These are phyloP conservation scores for Cyanoderma ruficeps DNA, from an alignment of 2,113 vertebrate species.

Conservation along the genomic window DNA sequence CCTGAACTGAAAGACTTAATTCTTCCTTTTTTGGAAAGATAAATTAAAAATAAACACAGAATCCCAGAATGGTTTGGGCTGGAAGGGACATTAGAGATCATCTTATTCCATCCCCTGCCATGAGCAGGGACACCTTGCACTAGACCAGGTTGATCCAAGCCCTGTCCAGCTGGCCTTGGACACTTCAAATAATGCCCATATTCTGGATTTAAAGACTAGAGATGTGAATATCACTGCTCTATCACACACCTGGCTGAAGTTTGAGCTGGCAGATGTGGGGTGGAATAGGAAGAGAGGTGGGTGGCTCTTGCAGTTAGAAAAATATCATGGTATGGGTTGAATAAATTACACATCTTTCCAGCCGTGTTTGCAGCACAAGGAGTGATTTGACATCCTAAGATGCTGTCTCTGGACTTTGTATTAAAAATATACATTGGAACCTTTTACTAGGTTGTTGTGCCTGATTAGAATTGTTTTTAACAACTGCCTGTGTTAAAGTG, in stretches of 20 bases:
- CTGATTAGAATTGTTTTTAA: neutral
- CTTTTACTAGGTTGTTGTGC: neutral
- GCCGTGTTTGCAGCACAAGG: neutral
- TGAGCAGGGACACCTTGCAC: neutral
- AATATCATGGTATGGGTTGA: neutral
- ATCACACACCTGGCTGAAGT: neutral
- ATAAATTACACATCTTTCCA: neutral
- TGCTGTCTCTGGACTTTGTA: neutral
- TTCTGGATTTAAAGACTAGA: neutral
- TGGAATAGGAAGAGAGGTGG: neutral
- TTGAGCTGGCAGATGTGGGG: neutral
- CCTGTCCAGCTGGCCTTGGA: neutral
- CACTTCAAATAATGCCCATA: neutral
- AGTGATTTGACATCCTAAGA: neutral
- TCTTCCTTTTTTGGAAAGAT: neutral
- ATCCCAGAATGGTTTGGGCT: neutral
- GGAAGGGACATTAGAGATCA: neutral
- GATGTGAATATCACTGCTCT: neutral
- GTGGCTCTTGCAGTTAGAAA: neutral
- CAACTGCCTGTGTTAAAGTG: neutral
- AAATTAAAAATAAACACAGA: neutral
- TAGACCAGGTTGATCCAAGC: neutral
- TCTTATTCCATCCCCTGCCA: neutral
- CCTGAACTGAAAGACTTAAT: neutral
- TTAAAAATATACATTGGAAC: neutral